Evolutionary conservation across 1,140 invertebrate species (phyloP), one percentile per base, ranked within the genome.

Genomic region (Tetraneura akinire): DNA sequence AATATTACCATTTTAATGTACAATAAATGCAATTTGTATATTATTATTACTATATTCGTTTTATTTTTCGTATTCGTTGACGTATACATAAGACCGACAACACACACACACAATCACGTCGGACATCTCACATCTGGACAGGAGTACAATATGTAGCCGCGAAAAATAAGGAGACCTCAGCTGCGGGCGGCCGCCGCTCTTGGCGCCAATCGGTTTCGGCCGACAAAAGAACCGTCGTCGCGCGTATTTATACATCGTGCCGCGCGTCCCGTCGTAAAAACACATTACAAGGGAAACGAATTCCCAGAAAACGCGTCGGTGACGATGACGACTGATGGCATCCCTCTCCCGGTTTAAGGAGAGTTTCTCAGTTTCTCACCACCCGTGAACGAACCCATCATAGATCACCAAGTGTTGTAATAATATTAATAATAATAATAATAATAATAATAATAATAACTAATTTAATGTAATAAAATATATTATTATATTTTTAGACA

Each of bases 181-280:
- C 60, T 26, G 60, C 26, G 26, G 60, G 60, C 60, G 18, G 62
- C 32, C 32, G 37, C 62, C 62, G 32, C 32, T n/a, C n/a, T 18
- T 42, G 62, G 62, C 62, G 62, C 62, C 62, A 66, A 42, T 66
- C 62, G 62, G 29, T 66, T 42, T 42, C 9, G 32, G 62, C 62
- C 62, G 62, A 64, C 62, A 66, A 66, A 66, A 66, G 62, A 29
- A 66, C 62, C 32, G 62, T 66, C 62, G 62, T 64, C 62, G 62
- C 29, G 62, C 62, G 62, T 8, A 8, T 37, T 4, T 8, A 37
- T 37, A 37, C 32, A 37, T 37, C 32, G 8, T 37, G 32, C 32
- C 32, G 62, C 16, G 32, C 16, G 62, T 64, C 18, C 32, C 62
- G 29, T 37, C 32, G 32, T 42, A 66, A 66, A 66, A 37, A 66